Conservation (phyloP, 2,797 vertebrate species). For the Tenualosa thibaudeaui region DNA sequence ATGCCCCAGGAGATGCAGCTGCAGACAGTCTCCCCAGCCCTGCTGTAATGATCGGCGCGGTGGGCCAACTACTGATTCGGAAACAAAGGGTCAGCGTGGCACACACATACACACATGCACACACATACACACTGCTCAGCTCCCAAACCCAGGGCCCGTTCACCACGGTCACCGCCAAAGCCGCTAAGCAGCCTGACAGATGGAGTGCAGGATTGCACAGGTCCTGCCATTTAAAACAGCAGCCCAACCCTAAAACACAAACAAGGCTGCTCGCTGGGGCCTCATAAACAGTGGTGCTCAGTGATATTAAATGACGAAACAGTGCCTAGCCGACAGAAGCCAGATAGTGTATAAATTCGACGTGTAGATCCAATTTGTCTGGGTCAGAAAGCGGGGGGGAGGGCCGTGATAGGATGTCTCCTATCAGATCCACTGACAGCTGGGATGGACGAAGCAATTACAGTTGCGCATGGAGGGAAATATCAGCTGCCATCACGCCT, state of each 20-base stretch:
- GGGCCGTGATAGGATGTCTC: conserved; percentile 62
- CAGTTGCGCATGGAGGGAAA: conserved; percentile 59
- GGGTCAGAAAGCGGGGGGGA: conserved; percentile 48
- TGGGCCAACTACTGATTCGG: conserved; percentile 74
- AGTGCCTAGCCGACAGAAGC: conserved; percentile 52
- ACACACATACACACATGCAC: no score
- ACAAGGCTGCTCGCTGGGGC: conserved; percentile 41
- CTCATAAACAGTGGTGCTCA: conserved; percentile 48
- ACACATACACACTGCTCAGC: conserved; percentile 8
- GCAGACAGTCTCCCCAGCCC: conserved; percentile 63
- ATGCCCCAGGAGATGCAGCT: conserved; percentile 72
- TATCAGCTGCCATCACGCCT: conserved; percentile 53
- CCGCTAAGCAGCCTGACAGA: conserved; percentile 62
- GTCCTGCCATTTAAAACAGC: conserved; percentile 40
- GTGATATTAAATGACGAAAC: conserved; percentile 50
- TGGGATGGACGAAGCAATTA: conserved; percentile 70
- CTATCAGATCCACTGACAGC: conserved; percentile 67
- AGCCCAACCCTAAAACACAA: conserved; percentile 48
- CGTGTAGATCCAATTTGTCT: conserved; percentile 65
- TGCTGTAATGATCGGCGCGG: conserved; percentile 68
- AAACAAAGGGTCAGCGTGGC: conserved; percentile 67
- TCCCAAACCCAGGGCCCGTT: conserved; percentile 38
- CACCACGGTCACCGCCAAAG: conserved; percentile 30
- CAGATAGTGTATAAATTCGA: conserved; percentile 51
- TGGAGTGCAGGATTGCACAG: conserved; percentile 42